Percentiles rank a stretch among this genome's conserved stretches.
Evolutionary conservation across 2,113 vertebrate species (phyloP).

Genomic region (Thamnophis sirtalis): DNA sequence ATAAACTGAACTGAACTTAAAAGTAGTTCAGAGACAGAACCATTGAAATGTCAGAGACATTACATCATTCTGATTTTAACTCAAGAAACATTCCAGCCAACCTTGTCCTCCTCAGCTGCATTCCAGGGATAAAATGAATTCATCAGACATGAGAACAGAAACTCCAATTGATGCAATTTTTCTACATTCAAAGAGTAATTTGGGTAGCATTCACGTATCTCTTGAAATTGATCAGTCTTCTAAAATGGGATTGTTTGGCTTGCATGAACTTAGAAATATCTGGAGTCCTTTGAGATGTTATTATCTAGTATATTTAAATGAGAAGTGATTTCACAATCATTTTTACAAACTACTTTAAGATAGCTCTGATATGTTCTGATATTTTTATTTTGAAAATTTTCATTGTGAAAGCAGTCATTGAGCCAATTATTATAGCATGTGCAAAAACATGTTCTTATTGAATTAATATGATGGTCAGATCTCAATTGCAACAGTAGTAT

Average conservation of each 20-base stretch:
- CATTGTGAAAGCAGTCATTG: background rate
- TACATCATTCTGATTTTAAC: background rate
- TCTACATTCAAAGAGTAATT: background rate
- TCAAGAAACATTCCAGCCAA: background rate
- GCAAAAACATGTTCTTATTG: background rate
- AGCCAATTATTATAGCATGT: background rate
- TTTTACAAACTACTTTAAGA: background rate
- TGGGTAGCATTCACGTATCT: background rate
- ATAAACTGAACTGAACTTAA: no score
- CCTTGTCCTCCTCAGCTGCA: background rate
- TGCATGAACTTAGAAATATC: slow-evolving; percentile 34
- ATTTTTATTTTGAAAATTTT: background rate
- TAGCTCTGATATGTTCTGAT: background rate
- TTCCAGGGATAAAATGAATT: background rate
- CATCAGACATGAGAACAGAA: background rate
- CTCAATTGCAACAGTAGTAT: background rate
- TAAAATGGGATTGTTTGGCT: background rate
- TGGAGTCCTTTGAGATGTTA: slow-evolving; percentile 40
- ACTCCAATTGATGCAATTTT: background rate
- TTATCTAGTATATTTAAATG: background rate
- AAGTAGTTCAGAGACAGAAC: background rate
- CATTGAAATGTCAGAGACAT: background rate
- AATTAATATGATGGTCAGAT: background rate
- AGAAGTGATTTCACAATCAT: background rate
- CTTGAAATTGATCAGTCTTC: background rate